phyloP scores from a whole-genome alignment of 2,888 invertebrate species.

The Polyommatus iphigenia region DNA sequence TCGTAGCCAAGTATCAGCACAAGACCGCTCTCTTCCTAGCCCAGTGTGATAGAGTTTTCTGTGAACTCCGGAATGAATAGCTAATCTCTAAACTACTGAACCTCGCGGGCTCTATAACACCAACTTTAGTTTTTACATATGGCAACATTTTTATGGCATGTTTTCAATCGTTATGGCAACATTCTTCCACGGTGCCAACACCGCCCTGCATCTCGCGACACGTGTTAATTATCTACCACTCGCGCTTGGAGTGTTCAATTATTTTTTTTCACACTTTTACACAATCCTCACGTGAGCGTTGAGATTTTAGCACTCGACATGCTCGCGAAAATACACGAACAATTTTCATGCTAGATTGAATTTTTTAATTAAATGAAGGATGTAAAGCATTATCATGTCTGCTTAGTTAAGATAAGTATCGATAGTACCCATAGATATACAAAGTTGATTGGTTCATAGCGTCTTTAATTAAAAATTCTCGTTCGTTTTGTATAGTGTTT shows the following conservation, averaged over 20 bases:
- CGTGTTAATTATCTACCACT: slow-evolving; percentile 78
- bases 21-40: too few species aligned
- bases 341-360: slow-evolving; percentile 56
- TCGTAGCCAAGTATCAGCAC: too few species aligned
- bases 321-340: slow-evolving; percentile 65
- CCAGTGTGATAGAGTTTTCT: too few species aligned
- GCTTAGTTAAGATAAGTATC: slow-evolving; percentile 34
- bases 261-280: slow-evolving; percentile 70
- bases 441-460: slow-evolving; percentile 13
- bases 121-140: too few species aligned
- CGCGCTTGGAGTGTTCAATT: slow-evolving; percentile 74
- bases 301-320: slow-evolving; percentile 79
- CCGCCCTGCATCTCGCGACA: slow-evolving; percentile 73
- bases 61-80: too few species aligned
- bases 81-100: too few species aligned
- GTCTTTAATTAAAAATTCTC: slow-evolving; percentile 25
- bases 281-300: slow-evolving; percentile 73
- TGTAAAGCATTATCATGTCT: slow-evolving; percentile 51
- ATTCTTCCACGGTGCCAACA: slow-evolving; percentile 31
- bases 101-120: too few species aligned
- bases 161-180: slow-evolving; percentile 14
- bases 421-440: neutral
- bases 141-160: neutral
- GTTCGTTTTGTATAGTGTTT: neutral
- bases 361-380: slow-evolving; percentile 74